These are phyloP conservation scores for Choristoneura rosaceana DNA, from an alignment of 2,888 invertebrate genomes.

Conservation along the genomic window DNA sequence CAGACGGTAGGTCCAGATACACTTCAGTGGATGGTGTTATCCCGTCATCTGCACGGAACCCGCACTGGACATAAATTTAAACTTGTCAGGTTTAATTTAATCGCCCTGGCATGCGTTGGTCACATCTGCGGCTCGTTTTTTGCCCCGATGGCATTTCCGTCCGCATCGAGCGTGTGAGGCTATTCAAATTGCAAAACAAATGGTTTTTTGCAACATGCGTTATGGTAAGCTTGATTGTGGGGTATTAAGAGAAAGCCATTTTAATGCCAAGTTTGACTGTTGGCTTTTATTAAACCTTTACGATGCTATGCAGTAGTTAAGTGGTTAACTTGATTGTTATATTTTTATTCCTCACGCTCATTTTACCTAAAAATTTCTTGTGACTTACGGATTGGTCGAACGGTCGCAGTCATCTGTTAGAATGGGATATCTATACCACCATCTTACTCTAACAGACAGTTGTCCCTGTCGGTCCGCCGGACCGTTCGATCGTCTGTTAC, in stretches of 20 bases:
- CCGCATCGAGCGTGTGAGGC: constrained; percentile 25
- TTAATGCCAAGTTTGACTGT: constrained; percentile 13
- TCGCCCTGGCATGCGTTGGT: constrained; percentile 48
- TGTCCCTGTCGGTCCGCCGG: too few species aligned
- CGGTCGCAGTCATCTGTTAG: too few species aligned
- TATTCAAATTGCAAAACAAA: constrained; percentile 41
- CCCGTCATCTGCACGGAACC: constrained; percentile 10
- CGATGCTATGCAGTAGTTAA: background rate
- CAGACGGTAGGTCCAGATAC: background rate
- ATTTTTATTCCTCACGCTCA: too few species aligned
- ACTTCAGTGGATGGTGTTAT: background rate
- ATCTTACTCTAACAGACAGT: too few species aligned
- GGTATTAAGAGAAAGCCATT: constrained; percentile 6
- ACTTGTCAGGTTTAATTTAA: constrained; percentile 46
- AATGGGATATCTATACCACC: too few species aligned
- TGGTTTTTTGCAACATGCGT: constrained; percentile 24
- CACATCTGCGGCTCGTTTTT: constrained; percentile 55
- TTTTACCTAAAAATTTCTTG: too few species aligned
- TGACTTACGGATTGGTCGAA: too few species aligned
- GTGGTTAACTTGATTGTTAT: background rate
- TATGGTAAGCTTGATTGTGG: constrained; percentile 12
- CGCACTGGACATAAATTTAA: constrained; percentile 46
- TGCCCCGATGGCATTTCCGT: constrained; percentile 40
- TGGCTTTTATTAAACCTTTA: background rate
- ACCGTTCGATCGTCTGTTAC: too few species aligned